Evolutionary conservation across 1,140 invertebrate species (phyloP), one percentile per base, ranked within the genome.

Genomic region (Galleria mellonella): DNA sequence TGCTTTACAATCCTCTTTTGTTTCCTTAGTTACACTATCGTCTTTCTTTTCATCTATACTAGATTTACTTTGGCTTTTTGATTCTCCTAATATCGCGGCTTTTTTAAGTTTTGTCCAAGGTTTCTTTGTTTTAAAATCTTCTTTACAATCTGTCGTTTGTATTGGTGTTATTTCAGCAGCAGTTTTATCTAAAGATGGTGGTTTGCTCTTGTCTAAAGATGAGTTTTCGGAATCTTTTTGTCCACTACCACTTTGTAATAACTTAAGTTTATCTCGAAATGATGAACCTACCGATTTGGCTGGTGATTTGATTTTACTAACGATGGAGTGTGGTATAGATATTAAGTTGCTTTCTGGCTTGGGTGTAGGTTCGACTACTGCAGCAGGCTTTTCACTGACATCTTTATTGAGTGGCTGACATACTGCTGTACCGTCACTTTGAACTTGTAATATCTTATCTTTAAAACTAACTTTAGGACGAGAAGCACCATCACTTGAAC

Each of bases 61-160:
- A 49, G 62, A 62, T 63, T 72, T 75, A 47, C 64, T 81, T 46
- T 64, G 59, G 40, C 62, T 81, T 70, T 84, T 84, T 28, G 78
- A 71, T 14, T 84, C 81, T 23, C 78, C 74, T 59, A 83, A 59
- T 48, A 89, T 89, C 7, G 88, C 86, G 14, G 88, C 88, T 51
- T 88, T 87, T 66, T 89, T 89, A 17, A 89, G 59, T 71, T 89
- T 89, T 10, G 68, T 81, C 89, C 89, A 90, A 27, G 87, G 88
- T 43, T 84, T 86, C 49, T 87, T 85, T 43, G 31, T 63, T 58
- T 67, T 78, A n/a, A 38, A 15, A 33, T 78, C 72, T 43, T 74
- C 71, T 65, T 73, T 72, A 17, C 9, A 57, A 47, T 86, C 79
- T 15, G 62, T 62, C 29, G 51, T 46, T 47, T 64, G 71, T 13